These are phyloP conservation scores for Echinops telfairi DNA, from an alignment of 2,113 vertebrate genomes.

Conservation along the genomic window DNA sequence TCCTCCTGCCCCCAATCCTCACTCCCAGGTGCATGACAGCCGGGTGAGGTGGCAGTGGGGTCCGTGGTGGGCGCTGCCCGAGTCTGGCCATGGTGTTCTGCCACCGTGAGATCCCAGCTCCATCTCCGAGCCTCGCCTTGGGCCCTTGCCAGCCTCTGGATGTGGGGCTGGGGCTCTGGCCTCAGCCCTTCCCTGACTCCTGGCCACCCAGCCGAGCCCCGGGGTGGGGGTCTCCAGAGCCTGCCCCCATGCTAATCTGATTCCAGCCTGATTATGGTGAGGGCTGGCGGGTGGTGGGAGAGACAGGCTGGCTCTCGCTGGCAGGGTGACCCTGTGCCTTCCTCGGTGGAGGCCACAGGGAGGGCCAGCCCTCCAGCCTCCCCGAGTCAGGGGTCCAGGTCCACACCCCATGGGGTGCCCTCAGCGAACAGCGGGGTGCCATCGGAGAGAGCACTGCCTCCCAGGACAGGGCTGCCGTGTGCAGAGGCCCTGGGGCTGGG, in stretches of 20 bases:
- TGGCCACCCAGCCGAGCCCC: too few relatives aligned
- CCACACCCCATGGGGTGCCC: not conserved
- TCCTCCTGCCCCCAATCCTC: too few relatives aligned
- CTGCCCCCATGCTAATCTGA: not conserved
- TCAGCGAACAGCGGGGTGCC: not conserved
- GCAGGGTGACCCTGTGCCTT: not conserved
- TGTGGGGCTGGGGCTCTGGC: not conserved
- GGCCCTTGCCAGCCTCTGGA: too few relatives aligned
- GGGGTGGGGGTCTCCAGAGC: not conserved
- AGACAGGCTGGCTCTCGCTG: not conserved
- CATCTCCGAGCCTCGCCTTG: too few relatives aligned
- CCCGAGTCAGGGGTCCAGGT: not conserved
- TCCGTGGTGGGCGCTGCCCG: not conserved
- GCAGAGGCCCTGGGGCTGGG: fast-evolving
- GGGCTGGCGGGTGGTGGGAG: not conserved
- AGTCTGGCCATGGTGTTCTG: fast-evolving
- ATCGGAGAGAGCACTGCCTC: too few relatives aligned
- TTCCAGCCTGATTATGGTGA: not conserved
- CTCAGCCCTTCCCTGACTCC: too few relatives aligned
- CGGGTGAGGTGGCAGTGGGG: not conserved
- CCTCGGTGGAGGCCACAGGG: not conserved
- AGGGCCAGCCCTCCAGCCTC: not conserved
- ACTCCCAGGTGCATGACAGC: not conserved
- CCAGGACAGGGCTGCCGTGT: too few relatives aligned
- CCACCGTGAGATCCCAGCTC: too few relatives aligned